These are phyloP conservation scores for Aphis gossypii DNA, from an alignment of 1,140 invertebrate genomes.

Conservation along the genomic window DNA sequence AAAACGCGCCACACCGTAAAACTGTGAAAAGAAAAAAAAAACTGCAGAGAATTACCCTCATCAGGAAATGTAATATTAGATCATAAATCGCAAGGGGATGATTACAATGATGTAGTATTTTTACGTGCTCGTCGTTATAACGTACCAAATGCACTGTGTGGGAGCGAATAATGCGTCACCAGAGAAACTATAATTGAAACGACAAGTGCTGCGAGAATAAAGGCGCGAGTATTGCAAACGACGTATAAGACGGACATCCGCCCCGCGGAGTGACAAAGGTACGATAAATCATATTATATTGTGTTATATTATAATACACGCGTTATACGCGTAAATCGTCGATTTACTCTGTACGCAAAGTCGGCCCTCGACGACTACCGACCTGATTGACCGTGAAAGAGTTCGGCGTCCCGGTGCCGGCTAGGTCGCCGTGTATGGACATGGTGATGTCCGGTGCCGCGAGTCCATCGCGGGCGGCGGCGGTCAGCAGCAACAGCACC, in stretches of 20 bases:
- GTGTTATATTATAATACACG: too few relatives aligned
- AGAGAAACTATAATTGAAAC: neutral
- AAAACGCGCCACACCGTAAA: neutral
- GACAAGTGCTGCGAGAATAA: neutral
- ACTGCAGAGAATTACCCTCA: neutral
- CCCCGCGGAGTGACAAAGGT: too few relatives aligned
- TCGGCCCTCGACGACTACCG: neutral
- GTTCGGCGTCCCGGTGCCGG: neutral
- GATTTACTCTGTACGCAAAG: too few relatives aligned
- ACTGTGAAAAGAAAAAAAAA: neutral
- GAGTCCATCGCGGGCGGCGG: too few relatives aligned
- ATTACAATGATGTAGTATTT: neutral
- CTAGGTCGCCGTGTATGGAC: conserved; percentile 41
- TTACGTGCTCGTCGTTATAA: neutral
- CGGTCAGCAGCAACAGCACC: neutral
- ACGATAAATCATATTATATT: too few relatives aligned
- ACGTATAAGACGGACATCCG: too few relatives aligned
- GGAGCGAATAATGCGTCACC: neutral
- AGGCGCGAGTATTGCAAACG: neutral
- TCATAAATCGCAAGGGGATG: neutral
- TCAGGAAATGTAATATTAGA: neutral
- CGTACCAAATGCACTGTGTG: too few relatives aligned
- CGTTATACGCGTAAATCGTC: too few relatives aligned
- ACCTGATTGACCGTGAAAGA: conserved; percentile 40
- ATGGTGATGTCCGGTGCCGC: conserved; percentile 44